phyloP scores from a whole-genome alignment of 2,113 vertebrate species.

The Dermatemys mawii region DNA sequence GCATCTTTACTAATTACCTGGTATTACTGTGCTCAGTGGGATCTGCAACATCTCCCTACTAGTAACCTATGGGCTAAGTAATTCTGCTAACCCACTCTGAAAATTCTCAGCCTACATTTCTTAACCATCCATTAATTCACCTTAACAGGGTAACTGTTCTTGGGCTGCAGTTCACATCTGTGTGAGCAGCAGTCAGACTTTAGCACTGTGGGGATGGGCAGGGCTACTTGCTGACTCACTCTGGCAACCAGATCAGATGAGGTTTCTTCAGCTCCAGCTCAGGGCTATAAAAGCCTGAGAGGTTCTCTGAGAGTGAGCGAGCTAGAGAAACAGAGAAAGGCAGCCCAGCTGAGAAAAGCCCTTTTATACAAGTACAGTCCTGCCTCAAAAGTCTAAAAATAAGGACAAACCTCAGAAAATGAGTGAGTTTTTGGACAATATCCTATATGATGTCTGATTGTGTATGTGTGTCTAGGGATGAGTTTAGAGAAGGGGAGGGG shows the following conservation, averaged over 20 bases:
- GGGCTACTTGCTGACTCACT: not conserved
- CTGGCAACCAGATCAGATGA: too few species aligned
- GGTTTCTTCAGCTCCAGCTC: not conserved
- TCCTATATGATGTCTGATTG: too few species aligned
- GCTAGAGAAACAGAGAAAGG: not conserved
- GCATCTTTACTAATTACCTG: too few species aligned
- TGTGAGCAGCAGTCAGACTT: not conserved
- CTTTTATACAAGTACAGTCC: conserved; percentile 68
- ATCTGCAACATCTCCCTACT: not conserved
- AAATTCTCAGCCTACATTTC: not conserved
- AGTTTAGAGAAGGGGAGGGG: conserved; percentile 57
- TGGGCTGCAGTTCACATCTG: not conserved
- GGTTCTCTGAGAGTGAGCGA: rapidly evolving
- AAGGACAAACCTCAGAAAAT: conserved; percentile 76
- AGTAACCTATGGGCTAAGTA: not conserved
- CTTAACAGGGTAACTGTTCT: too few species aligned
- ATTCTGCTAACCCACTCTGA: not conserved
- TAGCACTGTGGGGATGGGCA: not conserved
- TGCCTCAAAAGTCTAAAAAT: conserved; percentile 72
- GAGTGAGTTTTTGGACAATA: conserved; percentile 75
- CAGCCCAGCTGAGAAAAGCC: conserved; percentile 60
- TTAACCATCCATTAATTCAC: too few species aligned
- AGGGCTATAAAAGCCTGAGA: rapidly evolving
- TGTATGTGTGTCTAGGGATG: conserved; percentile 66
- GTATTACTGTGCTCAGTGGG: too few species aligned